Percentiles rank a stretch among this genome's conserved stretches.
Evolutionary conservation across 2,888 invertebrate species (phyloP).

Genomic region (Sthenelais limicola): DNA sequence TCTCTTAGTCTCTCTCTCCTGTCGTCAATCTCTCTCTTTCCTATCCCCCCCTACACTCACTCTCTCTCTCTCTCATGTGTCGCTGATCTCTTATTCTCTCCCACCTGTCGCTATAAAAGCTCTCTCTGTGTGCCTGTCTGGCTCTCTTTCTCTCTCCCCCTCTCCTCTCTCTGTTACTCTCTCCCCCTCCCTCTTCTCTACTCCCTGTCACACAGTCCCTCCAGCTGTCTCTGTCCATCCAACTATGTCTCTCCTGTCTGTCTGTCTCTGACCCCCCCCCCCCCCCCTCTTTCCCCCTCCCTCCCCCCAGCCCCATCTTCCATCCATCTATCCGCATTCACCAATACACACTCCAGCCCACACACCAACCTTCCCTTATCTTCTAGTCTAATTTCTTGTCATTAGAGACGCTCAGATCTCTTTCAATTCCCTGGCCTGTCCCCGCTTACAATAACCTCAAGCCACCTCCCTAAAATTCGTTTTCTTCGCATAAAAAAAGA

Average conservation of each 20-base stretch:
- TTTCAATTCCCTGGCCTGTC: too few relatives aligned
- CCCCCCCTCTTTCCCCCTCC: neutral
- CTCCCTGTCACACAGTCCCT: too few relatives aligned
- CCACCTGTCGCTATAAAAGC: neutral
- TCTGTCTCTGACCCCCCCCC: neutral
- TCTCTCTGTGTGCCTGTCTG: too few relatives aligned
- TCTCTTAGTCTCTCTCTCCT: neutral
- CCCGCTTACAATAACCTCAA: too few relatives aligned
- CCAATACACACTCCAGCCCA: conserved; percentile 4
- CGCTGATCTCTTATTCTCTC: too few relatives aligned
- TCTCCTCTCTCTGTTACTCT: neutral
- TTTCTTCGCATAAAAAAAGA: too few relatives aligned
- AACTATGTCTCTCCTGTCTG: neutral
- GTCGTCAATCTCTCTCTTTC: neutral
- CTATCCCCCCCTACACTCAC: neutral
- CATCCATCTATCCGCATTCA: neutral
- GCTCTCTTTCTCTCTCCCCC: neutral
- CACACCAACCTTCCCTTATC: neutral
- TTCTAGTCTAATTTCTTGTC: too few relatives aligned
- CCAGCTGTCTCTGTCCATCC: neutral
- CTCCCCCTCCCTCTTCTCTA: neutral
- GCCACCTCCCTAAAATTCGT: too few relatives aligned
- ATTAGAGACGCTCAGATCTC: too few relatives aligned
- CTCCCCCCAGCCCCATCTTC: conserved; percentile 1
- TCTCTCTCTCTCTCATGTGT: too few relatives aligned